Base-by-base conservation (phyloP, 2,113 vertebrate species). In the Todiramphus chloris region DNA sequence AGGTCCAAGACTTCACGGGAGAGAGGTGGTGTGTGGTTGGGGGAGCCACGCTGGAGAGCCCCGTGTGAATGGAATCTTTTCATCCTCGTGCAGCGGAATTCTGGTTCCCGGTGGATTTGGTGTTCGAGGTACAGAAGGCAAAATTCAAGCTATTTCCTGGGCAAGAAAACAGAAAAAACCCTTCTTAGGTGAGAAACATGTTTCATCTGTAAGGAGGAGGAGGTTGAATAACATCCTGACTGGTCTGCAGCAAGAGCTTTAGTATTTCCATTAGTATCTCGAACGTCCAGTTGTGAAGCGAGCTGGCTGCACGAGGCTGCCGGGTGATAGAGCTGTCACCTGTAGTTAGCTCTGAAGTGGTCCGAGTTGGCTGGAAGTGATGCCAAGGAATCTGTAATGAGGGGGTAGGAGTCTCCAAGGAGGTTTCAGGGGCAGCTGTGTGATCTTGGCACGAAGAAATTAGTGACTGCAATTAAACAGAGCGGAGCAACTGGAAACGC, bases 21-120 rank as follows among this genome's bases (percentile, higher is more conserved):
- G 60, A 27, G n/a, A 5, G 35, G 25, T 31, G 53, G 28, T 31
- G 1, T 0, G 1, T 83, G 72, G n/a, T 1, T 51, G 69, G 62
- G 25, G 67, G 35, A 21, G 53, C 35, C 16, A 21, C 1, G 4
- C 41, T 58, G 53, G 35, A 41, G 77, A 50, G 60, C 59, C 31
- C 58, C 6, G 0, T 12, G 41, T 75, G 53, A 96, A 33, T 51
- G 27, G n/a, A 15, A 18, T 95, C 62, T 87, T 77, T 37, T 84
- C 59, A 18, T 78, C 86, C 53, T 89, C 41, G 2, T 83, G 33
- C 97, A 99, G 99, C 3, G 99, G 99, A 58, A 95, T 99, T 70
- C 97, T 99, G 96, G 99, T 99, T 78, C 99, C 99, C 9, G 99
- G 99, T 80, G 99, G 99, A 59, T 99, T 99, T 91, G 99, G 99